Conservation (phyloP, 2,797 vertebrate species). For the Oophaga sylvatica region DNA sequence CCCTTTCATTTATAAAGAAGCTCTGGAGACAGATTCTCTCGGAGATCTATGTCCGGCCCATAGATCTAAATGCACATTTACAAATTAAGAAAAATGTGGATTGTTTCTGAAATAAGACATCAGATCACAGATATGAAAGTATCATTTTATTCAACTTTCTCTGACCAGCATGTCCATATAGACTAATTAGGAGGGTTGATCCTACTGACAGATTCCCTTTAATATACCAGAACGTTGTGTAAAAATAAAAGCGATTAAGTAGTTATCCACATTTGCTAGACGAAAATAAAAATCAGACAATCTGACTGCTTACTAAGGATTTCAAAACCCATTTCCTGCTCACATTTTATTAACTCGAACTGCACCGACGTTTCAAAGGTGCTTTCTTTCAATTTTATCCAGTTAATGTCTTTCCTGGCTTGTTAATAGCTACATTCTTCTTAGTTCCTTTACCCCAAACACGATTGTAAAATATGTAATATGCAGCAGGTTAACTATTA, state of each 20-base stretch:
- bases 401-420: conserved; percentile 7
- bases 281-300: neutral
- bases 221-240: neutral
- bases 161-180: too few relatives aligned
- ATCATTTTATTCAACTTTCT: too few relatives aligned
- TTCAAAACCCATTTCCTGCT: neutral
- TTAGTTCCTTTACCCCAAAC: conserved; percentile 16
- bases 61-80: too few relatives aligned
- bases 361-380: neutral
- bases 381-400: conserved; percentile 17
- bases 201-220: neutral
- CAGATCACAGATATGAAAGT: too few relatives aligned
- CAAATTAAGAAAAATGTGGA: too few relatives aligned
- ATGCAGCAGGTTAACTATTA: conserved; percentile 40
- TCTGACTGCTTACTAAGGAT: neutral
- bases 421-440: conserved; percentile 25
- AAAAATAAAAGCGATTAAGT: neutral
- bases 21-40: too few relatives aligned
- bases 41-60: too few relatives aligned
- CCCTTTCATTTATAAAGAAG: too few relatives aligned
- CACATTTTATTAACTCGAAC: conserved; percentile 1
- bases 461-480: conserved; percentile 21
- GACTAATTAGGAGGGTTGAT: too few relatives aligned
- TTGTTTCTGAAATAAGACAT: too few relatives aligned
- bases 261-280: neutral